A percentile compares a stretch with the other conserved stretches of the same genome.
Conservation (phyloP, 2,797 vertebrate species). For the Mycteria americana region DNA sequence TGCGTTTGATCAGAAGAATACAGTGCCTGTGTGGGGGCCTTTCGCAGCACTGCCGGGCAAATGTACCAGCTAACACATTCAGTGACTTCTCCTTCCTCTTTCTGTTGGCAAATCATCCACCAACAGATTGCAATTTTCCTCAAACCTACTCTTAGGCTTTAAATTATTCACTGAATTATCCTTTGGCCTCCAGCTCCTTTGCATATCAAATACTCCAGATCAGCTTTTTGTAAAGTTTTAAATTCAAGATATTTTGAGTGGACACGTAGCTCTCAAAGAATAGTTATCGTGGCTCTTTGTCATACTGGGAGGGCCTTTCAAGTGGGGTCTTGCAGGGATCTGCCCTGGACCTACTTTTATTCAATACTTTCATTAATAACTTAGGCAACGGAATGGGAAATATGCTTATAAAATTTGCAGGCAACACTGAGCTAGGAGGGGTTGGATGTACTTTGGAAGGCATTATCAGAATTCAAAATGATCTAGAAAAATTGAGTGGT, state of each 20-base stretch:
- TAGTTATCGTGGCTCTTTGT: background rate
- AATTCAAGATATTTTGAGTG: slow-evolving; percentile 31
- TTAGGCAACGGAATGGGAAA: slow-evolving; percentile 10
- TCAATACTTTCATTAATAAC: slow-evolving; percentile 50
- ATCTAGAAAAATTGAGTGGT: background rate
- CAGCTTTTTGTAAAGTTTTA: slow-evolving; percentile 40
- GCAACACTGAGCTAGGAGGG: background rate
- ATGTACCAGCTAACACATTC: background rate
- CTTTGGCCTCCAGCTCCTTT: slow-evolving; percentile 42
- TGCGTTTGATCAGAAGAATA: background rate
- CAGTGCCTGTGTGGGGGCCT: background rate
- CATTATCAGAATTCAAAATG: slow-evolving; percentile 25
- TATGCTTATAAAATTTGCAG: slow-evolving; percentile 49
- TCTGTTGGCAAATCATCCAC: background rate
- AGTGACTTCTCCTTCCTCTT: background rate
- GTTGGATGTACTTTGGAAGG: background rate
- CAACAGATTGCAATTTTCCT: slow-evolving; percentile 19
- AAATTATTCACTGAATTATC: slow-evolving; percentile 52
- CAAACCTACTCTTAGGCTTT: slow-evolving; percentile 2
- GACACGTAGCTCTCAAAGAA: background rate
- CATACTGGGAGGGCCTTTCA: slow-evolving; percentile 6
- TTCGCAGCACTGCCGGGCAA: background rate
- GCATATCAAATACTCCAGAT: slow-evolving; percentile 37
- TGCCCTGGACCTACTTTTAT: slow-evolving; percentile 17
- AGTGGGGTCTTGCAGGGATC: slow-evolving; percentile 20